Percentiles rank a stretch among this genome's conserved stretches.
Evolutionary conservation across 2,888 invertebrate species (phyloP).

Genomic region (Stenolophus ochropezus): DNA sequence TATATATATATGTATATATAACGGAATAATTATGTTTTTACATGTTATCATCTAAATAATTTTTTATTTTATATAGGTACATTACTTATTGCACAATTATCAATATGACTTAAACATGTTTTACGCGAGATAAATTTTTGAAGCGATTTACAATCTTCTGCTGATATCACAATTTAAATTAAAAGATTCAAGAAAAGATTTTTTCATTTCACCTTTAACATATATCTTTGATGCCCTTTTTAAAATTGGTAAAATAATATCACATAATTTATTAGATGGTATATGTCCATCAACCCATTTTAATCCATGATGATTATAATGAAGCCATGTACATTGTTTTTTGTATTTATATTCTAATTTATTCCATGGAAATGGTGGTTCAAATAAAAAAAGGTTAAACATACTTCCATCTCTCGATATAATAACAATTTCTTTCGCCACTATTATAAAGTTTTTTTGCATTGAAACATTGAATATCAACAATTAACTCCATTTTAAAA

Average conservation of each 20-base stretch:
- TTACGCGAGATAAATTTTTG: not conserved
- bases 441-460: too few relatives aligned
- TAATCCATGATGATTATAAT: not conserved
- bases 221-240: not conserved
- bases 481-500: not conserved
- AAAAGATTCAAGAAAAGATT: not conserved
- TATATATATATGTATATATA: too few relatives aligned
- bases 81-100: conserved; percentile 6
- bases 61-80: conserved; percentile 6
- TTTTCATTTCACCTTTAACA: not conserved
- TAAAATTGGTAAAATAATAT: not conserved
- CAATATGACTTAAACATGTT: not conserved
- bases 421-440: too few relatives aligned
- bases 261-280: not conserved
- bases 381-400: not conserved
- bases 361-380: not conserved
- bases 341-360: not conserved
- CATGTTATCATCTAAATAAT: not conserved
- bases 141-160: too few relatives aligned
- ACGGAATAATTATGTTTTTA: too few relatives aligned
- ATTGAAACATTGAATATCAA: not conserved
- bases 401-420: too few relatives aligned
- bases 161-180: too few relatives aligned
- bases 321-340: not conserved
- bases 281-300: not conserved